Evolutionary conservation across 1,140 invertebrate genomes (phyloP).

Genomic region (Caenorhabditis tropicalis): DNA sequence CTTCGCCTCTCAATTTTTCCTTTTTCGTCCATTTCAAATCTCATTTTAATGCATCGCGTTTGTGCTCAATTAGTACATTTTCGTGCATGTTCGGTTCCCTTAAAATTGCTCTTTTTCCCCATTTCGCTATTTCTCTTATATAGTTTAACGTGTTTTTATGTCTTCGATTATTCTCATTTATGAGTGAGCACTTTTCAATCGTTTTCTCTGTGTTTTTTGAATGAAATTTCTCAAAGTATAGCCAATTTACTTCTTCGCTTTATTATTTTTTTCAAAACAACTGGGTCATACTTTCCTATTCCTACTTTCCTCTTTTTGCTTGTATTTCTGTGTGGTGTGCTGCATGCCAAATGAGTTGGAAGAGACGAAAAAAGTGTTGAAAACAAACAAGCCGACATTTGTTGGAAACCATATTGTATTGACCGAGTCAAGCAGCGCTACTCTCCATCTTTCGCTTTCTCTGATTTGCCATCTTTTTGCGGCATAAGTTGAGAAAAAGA

Average conservation of each 20-base stretch:
- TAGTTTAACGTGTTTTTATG: background rate
- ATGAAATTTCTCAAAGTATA: background rate
- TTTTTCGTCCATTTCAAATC: slow-evolving; percentile 8
- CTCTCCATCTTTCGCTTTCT: background rate
- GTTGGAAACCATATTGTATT: slow-evolving; percentile 24
- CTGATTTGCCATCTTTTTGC: slow-evolving; percentile 23
- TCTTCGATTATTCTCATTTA: background rate
- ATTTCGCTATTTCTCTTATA: background rate
- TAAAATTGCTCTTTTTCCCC: background rate
- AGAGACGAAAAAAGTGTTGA: background rate
- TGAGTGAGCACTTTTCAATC: background rate
- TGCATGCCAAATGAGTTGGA: slow-evolving; percentile 19
- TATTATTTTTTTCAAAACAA: background rate
- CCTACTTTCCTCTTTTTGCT: background rate
- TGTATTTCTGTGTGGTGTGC: background rate
- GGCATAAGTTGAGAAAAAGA: background rate
- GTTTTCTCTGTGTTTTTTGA: background rate
- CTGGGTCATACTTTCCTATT: background rate
- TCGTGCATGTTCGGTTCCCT: background rate
- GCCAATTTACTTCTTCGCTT: background rate
- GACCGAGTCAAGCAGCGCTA: background rate
- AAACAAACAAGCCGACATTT: slow-evolving; percentile 3
- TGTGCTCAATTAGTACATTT: slow-evolving; percentile 13
- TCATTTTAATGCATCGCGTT: background rate
- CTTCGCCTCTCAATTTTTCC: background rate